Percentiles rank a stretch among this genome's conserved stretches.
phyloP scores from a whole-genome alignment of 2,888 invertebrate species.

The Escarpia spicata region DNA sequence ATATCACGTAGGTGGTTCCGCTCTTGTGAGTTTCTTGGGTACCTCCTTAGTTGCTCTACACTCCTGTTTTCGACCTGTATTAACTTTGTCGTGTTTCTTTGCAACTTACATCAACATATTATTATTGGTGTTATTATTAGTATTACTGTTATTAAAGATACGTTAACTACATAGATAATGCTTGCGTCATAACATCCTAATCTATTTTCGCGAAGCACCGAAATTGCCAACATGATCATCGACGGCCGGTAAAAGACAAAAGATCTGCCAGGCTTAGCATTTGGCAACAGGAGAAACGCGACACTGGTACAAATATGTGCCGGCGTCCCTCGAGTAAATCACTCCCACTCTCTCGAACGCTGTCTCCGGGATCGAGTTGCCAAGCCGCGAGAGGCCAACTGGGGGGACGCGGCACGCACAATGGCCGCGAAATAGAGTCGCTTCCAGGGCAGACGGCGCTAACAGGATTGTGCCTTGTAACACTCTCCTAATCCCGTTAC shows the following conservation, averaged over 20 bases:
- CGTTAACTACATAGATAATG: too few relatives aligned
- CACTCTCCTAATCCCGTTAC: slow-evolving; percentile 13
- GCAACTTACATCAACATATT: too few relatives aligned
- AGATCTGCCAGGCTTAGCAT: background rate
- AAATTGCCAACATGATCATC: background rate
- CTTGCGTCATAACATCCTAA: too few relatives aligned
- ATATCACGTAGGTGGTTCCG: too few relatives aligned
- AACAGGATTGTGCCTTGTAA: background rate
- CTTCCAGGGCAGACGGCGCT: background rate
- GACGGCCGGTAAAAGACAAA: background rate
- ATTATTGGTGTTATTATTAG: too few relatives aligned
- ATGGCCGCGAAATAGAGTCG: background rate
- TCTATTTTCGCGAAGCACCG: background rate
- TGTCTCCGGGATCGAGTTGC: background rate
- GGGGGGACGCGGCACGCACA: background rate
- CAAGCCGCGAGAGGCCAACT: background rate
- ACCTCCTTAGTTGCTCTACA: too few relatives aligned
- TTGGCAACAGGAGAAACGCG: background rate
- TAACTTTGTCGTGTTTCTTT: too few relatives aligned
- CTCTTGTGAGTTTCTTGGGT: too few relatives aligned
- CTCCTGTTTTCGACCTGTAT: too few relatives aligned
- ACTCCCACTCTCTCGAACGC: slow-evolving; percentile 2
- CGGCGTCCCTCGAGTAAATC: background rate
- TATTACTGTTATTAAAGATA: too few relatives aligned
- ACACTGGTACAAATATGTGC: slow-evolving; percentile 6